Evolutionary conservation across 2,888 invertebrate species (phyloP).

Genomic region (Epinotia nisella): DNA sequence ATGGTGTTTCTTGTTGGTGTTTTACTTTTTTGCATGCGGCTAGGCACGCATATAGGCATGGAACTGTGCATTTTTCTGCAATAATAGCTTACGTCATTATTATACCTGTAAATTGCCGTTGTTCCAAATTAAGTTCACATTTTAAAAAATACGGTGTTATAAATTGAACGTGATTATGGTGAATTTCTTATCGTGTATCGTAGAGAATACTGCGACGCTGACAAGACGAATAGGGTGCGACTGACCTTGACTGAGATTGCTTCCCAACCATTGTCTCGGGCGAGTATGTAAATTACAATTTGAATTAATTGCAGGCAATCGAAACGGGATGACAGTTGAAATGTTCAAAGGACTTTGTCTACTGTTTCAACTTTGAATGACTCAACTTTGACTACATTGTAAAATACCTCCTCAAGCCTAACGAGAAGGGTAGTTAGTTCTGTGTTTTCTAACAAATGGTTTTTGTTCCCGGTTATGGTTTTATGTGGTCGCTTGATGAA

Average conservation of each 20-base stretch:
- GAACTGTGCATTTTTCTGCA: background rate
- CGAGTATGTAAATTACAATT: conserved; percentile 26
- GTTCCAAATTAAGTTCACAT: background rate
- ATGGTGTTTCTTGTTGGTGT: background rate
- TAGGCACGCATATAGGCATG: background rate
- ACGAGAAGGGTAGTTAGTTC: background rate
- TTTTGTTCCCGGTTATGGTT: background rate
- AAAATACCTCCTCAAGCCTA: background rate
- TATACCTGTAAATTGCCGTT: background rate
- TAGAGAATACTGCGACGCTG: conserved; percentile 7
- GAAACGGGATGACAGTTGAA: conserved; percentile 14
- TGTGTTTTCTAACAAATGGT: background rate
- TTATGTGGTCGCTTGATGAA: background rate
- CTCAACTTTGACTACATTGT: background rate
- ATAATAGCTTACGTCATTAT: background rate
- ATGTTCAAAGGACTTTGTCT: conserved; percentile 9
- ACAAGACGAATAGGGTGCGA: conserved; percentile 38
- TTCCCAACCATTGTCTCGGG: conserved; percentile 30
- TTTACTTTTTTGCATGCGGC: background rate
- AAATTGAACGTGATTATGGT: background rate
- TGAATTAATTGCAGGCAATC: conserved; percentile 34
- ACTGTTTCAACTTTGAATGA: conserved; percentile 13
- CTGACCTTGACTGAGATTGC: conserved; percentile 36
- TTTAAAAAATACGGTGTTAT: too few relatives aligned
- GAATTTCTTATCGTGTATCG: background rate